Base-by-base conservation (phyloP, 2,113 vertebrate genomes). In the Aegotheles bennettii region DNA sequence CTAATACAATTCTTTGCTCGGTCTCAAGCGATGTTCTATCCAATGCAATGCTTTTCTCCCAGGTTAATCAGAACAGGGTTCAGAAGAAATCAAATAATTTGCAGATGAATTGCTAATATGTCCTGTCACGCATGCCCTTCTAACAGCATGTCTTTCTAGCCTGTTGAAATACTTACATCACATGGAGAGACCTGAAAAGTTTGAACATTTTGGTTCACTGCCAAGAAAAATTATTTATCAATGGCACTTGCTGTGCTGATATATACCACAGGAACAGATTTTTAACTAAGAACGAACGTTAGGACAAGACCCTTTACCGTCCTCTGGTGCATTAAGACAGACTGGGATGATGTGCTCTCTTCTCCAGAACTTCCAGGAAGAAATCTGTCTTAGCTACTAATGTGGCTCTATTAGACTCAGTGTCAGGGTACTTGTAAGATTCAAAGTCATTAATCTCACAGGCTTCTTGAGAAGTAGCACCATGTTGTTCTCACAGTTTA, bases 181-280 rank as follows among this genome's bases (percentile, higher is more conserved):
- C 84, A 92, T 82, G 77, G 85, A 94, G 81, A 81, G 63, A 93
- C 87, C 95, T 96, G 89, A 91, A 94, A 97, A 91, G 47, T 94
- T 89, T 92, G 73, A 96, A 95, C 59, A 48, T 92, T 95, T 96
- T 87, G 85, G 69, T 94, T 79, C 51, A 50, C 77, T 93, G 94
- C 96, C 94, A 96, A 94, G 71, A 85, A 81, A 96, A 94, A 94
- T 84, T 92, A 83, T 95, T 80, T 90, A 81, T 93, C 92, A 94
- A 53, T 91, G 85, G 59, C 83, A 96, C 78, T 84, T 69, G 91
- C 60, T 87, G 88, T 85, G 64, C 75, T 84, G 83, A 77, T 92
- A 89, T 70, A 76, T 84, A 93, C 81, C 50, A 59, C 60, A 78
- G 67, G 87, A 87, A 95, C 86, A 96, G 89, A 95, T 94, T 94